Evolutionary conservation across 1,140 invertebrate genomes (phyloP).

Genomic region (Drosophila pallidifrons): DNA sequence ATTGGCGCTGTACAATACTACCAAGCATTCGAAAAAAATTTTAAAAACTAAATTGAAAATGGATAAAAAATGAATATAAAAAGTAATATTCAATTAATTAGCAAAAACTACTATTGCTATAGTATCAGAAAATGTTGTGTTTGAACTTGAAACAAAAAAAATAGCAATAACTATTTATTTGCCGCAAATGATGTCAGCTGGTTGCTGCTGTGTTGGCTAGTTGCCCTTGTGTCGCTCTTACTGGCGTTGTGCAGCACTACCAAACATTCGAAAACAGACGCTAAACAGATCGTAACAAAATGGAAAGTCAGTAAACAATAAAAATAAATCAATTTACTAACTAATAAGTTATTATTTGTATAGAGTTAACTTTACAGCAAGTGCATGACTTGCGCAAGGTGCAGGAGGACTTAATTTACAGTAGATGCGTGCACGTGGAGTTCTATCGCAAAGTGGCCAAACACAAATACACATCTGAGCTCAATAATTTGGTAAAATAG

Average conservation of each 20-base stretch:
- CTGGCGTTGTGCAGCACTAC: conserved; percentile 25
- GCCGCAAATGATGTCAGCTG: conserved; percentile 63
- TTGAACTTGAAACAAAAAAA: conserved; percentile 58
- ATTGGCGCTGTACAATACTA: conserved; percentile 23
- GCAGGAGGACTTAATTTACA: conserved; percentile 38
- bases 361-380: conserved; percentile 58
- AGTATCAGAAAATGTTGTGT: conserved; percentile 38
- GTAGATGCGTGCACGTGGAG: conserved; percentile 43
- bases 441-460: conserved; percentile 58
- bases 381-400: conserved; percentile 43
- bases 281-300: conserved; percentile 22
- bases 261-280: conserved; percentile 34
- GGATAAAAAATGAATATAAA: conserved; percentile 36
- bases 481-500: conserved; percentile 56
- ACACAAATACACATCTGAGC: conserved; percentile 49
- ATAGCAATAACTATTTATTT: conserved; percentile 34
- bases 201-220: conserved; percentile 23
- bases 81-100: not conserved
- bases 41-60: conserved; percentile 20
- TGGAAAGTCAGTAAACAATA: conserved; percentile 46
- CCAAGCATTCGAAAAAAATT: conserved; percentile 19
- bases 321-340: not conserved
- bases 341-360: not conserved
- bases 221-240: not conserved
- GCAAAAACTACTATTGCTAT: not conserved